Evolutionary conservation across 2,113 vertebrate species (phyloP).

Genomic region (Micronycteris hirsuta): DNA sequence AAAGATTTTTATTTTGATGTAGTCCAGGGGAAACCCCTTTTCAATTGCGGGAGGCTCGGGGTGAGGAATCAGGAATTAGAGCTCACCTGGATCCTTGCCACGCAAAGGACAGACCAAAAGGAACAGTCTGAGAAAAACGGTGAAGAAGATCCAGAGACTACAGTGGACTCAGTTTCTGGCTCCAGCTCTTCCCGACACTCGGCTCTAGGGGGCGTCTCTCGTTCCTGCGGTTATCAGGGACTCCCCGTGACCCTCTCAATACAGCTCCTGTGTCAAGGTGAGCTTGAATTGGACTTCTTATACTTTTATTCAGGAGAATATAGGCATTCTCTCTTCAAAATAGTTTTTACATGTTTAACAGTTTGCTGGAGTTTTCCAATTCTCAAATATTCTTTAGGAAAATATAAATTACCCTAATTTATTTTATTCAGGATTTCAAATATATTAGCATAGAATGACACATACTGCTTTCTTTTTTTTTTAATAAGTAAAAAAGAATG

Average conservation of each 20-base stretch:
- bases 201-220: background rate
- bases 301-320: background rate
- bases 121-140: background rate
- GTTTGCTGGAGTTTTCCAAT: background rate
- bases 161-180: background rate
- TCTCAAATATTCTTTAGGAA: background rate
- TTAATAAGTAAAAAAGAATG: background rate
- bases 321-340: background rate
- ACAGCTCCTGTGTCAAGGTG: background rate
- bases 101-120: background rate
- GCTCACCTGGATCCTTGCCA: background rate
- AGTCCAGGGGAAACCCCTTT: background rate
- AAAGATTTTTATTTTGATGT: background rate
- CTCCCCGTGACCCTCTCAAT: background rate
- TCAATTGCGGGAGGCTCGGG: background rate
- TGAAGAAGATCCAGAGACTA: background rate
- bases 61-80: background rate
- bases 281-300: background rate
- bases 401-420: background rate
- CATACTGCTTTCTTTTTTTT: background rate
- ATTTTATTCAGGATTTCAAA: background rate
- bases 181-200: background rate
- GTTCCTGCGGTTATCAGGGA: background rate
- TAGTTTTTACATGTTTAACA: background rate
- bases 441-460: background rate